These are phyloP conservation scores for Sycophila texana DNA, from an alignment of 2,888 invertebrate species.

Conservation along the genomic window DNA sequence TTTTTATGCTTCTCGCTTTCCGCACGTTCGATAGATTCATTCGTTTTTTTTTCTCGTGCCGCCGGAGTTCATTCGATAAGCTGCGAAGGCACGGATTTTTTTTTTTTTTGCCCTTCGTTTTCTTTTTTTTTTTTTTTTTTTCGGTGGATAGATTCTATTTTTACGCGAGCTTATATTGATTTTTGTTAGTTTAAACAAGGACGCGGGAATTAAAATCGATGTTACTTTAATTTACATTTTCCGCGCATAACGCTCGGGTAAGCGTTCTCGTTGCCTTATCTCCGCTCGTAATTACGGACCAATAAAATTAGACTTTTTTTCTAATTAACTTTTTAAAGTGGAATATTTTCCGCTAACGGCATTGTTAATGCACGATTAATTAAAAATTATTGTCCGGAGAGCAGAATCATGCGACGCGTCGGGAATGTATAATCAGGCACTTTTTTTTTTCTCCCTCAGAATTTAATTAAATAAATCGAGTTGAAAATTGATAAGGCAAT, in stretches of 20 bases:
- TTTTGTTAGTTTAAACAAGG: too few relatives aligned
- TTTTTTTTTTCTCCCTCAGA: neutral
- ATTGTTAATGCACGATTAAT: neutral
- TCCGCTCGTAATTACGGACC: too few relatives aligned
- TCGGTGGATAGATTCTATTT: too few relatives aligned
- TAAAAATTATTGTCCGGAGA: conserved; percentile 12
- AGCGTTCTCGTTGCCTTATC: too few relatives aligned
- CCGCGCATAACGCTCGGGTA: too few relatives aligned
- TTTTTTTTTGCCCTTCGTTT: neutral
- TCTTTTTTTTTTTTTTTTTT: neutral
- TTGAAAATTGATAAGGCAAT: conserved; percentile 49
- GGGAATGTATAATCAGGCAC: neutral
- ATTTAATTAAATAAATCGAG: conserved; percentile 44
- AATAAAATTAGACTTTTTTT: too few relatives aligned
- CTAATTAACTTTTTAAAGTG: too few relatives aligned
- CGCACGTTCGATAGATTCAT: neutral
- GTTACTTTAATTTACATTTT: too few relatives aligned
- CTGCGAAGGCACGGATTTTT: neutral
- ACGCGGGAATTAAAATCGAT: too few relatives aligned
- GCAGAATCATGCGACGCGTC: conserved; percentile 8
- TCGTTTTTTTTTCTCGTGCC: conserved; percentile 4
- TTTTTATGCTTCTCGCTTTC: conserved; percentile 33
- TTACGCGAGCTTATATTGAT: too few relatives aligned
- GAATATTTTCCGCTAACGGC: too few relatives aligned
- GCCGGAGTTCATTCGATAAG: neutral